phyloP scores from a whole-genome alignment of 1,140 invertebrate species.

The Drosophila saltans region DNA sequence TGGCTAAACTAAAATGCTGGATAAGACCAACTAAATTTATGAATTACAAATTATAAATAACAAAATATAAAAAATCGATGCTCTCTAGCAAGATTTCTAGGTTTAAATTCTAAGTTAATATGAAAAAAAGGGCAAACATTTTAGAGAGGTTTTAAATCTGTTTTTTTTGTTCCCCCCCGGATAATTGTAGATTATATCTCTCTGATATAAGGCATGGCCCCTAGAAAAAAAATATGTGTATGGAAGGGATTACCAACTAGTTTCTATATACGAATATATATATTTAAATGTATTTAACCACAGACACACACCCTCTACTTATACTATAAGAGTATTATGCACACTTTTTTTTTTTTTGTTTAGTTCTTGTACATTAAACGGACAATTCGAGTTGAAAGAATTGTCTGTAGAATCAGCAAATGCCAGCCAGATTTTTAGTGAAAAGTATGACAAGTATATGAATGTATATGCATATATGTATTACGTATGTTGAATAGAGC shows the following conservation, averaged over 20 bases:
- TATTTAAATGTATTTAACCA: slow-evolving; percentile 9
- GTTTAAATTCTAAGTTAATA: slow-evolving; percentile 34
- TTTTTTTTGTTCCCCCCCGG: background rate
- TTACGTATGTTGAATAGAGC: slow-evolving; percentile 34
- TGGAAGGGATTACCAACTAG: slow-evolving; percentile 41
- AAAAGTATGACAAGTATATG: slow-evolving; percentile 25
- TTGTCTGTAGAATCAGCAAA: slow-evolving; percentile 57
- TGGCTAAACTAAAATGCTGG: slow-evolving; percentile 65
- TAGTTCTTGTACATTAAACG: slow-evolving; percentile 43
- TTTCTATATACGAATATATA: background rate
- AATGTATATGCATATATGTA: slow-evolving; percentile 35
- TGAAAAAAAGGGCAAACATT: background rate
- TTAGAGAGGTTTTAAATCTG: background rate
- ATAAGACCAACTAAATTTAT: slow-evolving; percentile 79
- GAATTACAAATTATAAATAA: slow-evolving; percentile 32
- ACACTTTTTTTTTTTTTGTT: slow-evolving; percentile 22
- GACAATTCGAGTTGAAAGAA: slow-evolving; percentile 34
- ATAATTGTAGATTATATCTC: slow-evolving; percentile 1
- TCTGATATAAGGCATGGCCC: background rate
- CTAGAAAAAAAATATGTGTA: slow-evolving; percentile 25
- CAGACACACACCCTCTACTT: background rate
- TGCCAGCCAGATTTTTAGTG: slow-evolving; percentile 49
- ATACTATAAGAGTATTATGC: slow-evolving; percentile 26
- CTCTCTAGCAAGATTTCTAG: slow-evolving; percentile 45
- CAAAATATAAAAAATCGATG: slow-evolving; percentile 34